A percentile compares a stretch with the other conserved stretches of the same genome.
These are phyloP conservation scores for Conger conger DNA, from an alignment of 2,113 vertebrate species.

Conservation along the genomic window DNA sequence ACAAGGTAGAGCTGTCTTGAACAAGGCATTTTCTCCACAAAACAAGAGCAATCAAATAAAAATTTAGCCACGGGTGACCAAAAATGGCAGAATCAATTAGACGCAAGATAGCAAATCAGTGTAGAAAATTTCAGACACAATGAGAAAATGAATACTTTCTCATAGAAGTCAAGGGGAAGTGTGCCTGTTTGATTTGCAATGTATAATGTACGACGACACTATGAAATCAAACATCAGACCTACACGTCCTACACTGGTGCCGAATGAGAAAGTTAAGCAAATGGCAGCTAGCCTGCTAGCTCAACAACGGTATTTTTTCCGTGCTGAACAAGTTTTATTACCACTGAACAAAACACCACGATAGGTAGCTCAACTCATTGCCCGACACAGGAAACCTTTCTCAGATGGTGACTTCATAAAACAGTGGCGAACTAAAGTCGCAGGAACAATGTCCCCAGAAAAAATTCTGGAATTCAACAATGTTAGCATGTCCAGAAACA, in stretches of 20 bases:
- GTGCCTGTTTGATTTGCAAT: no score
- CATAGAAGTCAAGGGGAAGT: no score
- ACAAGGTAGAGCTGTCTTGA: no score
- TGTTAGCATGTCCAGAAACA: constrained; percentile 37
- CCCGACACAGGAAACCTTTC: constrained; percentile 31
- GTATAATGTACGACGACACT: constrained; percentile 9
- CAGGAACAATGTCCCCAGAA: constrained; percentile 36
- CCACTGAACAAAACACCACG: constrained; percentile 38
- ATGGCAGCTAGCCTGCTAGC: constrained; percentile 30
- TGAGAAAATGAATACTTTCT: no score
- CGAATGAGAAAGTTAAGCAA: constrained; percentile 18
- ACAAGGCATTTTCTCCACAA: no score
- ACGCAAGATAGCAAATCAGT: no score
- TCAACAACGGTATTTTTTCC: constrained; percentile 32
- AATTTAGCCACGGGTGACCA: no score
- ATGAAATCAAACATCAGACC: constrained; percentile 14
- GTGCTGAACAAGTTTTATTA: constrained; percentile 33
- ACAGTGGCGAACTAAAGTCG: constrained; percentile 35
- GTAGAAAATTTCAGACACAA: no score
- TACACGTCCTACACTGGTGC: constrained; percentile 7
- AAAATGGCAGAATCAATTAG: no score
- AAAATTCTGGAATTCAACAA: constrained; percentile 41
- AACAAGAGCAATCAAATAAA: no score
- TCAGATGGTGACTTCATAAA: constrained; percentile 42
- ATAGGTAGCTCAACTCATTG: constrained; percentile 25